Evolutionary conservation across 2,888 invertebrate genomes (phyloP), one percentile per base, ranked within the genome.

Genomic region (Unio delphinus): DNA sequence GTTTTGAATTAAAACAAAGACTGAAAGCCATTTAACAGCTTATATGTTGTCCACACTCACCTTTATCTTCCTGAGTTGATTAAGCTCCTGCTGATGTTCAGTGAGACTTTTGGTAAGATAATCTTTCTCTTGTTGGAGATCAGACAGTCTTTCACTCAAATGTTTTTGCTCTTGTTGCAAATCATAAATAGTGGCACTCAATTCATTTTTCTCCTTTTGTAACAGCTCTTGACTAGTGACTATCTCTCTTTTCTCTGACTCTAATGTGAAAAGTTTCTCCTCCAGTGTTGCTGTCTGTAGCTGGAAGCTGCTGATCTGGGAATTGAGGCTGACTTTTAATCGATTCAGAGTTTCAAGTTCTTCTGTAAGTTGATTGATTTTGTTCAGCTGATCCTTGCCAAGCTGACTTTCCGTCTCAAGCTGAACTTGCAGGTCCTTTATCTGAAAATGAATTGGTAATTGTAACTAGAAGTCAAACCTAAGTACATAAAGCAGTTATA

Each of bases 331-430:
- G 2, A 45, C 45, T 23, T 67, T 65, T 60, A 56, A 61, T 59
- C n/a, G 15, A n/a, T 34, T 54, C 56, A 66, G 20, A 55, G 20
- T 28, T 28, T 70, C 34, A 17, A 64, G 34, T 54, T 64, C 56
- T 6, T 69, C 61, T 18, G 61, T 70, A 17, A 78, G 18, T 20
- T 67, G 30, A 26, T 76, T 75, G 20, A 76, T 68, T 58, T 75
- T 71, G 5, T 76, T 70, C 61, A 76, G 75, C 45, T 74, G 73
- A 17, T 67, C 30, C 55, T 78, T 78, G n/a, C 68, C 68, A 17
- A 65, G 23, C 20, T 57, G 61, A 34, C 64, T 28, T 57, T 74
- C 68, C 18, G 28, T 55, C 20, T 61, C 26, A 61, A 74, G 55
- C 20, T 60, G 28, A 26, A 23, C 18, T n/a, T 63, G 56, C 15